phyloP scores from a whole-genome alignment of 2,797 vertebrate genomes.

The Lophotriccus pileatus region DNA sequence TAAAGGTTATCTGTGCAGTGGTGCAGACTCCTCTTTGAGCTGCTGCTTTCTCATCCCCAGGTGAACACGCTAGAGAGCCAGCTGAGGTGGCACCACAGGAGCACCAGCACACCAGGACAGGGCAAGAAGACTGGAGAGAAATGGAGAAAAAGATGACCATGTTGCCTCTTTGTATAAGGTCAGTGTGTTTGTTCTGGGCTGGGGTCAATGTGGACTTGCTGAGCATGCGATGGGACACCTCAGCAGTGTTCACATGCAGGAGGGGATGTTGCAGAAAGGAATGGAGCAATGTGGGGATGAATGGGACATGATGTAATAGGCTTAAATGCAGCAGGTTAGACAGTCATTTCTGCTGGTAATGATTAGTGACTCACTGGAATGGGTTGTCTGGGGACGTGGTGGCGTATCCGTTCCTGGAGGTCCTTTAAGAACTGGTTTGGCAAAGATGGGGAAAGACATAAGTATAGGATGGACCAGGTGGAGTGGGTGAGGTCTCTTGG shows the following conservation, averaged over 20 bases:
- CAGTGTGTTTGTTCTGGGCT: not conserved
- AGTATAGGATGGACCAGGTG: conserved; percentile 40
- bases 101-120: not conserved
- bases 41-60: not conserved
- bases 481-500: conserved; percentile 33
- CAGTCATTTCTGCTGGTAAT: not conserved
- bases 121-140: not conserved
- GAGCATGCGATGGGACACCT: not conserved
- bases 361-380: conserved; percentile 54
- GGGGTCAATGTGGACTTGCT: not conserved
- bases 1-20: not conserved
- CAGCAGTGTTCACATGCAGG: not conserved
- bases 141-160: conserved; percentile 13
- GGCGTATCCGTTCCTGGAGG: conserved; percentile 48
- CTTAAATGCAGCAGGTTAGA: conserved; percentile 6
- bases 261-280: not conserved
- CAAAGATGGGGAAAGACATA: conserved; percentile 61
- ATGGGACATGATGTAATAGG: conserved; percentile 3
- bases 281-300: conserved; percentile 4
- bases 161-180: not conserved
- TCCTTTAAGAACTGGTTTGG: conserved; percentile 50
- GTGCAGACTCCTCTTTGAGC: not conserved
- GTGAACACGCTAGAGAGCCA: conserved; percentile 46
- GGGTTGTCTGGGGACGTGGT: conserved; percentile 35
- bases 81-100: conserved; percentile 48